Percentiles rank a stretch among this genome's conserved stretches.
Evolutionary conservation across 2,797 vertebrate species (phyloP).

Genomic region (Scolopax rusticola): DNA sequence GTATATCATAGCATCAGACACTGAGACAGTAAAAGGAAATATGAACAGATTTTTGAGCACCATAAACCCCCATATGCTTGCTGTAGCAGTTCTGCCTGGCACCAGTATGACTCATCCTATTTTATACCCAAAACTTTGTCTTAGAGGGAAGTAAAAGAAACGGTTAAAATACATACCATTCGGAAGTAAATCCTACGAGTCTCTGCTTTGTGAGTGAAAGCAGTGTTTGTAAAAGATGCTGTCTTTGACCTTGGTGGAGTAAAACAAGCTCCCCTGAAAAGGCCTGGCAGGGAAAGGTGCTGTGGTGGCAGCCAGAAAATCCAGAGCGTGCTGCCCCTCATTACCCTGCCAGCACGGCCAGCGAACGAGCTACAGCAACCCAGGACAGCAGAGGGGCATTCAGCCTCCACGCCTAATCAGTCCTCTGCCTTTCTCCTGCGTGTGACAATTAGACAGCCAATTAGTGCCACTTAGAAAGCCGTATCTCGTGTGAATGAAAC

Average conservation of each 20-base stretch:
- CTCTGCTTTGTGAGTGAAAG: background rate
- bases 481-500: constrained; percentile 12
- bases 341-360: constrained; percentile 55
- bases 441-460: constrained; percentile 69
- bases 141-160: background rate
- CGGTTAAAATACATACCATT: background rate
- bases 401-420: constrained; percentile 64
- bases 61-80: constrained; percentile 19
- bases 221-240: constrained; percentile 33
- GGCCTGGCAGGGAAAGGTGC: constrained; percentile 45
- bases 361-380: background rate
- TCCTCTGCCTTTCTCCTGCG: constrained; percentile 41
- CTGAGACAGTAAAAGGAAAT: constrained; percentile 36
- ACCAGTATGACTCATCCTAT: constrained; percentile 1
- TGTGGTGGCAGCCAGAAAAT: constrained; percentile 31
- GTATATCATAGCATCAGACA: constrained; percentile 40
- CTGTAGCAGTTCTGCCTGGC: constrained; percentile 26
- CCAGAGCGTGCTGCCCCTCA: constrained; percentile 36
- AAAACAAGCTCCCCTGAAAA: constrained; percentile 40
- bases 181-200: background rate
- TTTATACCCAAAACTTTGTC: constrained; percentile 19
- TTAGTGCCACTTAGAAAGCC: constrained; percentile 62
- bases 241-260: constrained; percentile 59
- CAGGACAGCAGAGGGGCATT: constrained; percentile 42
- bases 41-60: constrained; percentile 51